Conservation (phyloP, 2,113 vertebrate genomes). For the Epinephelus lanceolatus region DNA sequence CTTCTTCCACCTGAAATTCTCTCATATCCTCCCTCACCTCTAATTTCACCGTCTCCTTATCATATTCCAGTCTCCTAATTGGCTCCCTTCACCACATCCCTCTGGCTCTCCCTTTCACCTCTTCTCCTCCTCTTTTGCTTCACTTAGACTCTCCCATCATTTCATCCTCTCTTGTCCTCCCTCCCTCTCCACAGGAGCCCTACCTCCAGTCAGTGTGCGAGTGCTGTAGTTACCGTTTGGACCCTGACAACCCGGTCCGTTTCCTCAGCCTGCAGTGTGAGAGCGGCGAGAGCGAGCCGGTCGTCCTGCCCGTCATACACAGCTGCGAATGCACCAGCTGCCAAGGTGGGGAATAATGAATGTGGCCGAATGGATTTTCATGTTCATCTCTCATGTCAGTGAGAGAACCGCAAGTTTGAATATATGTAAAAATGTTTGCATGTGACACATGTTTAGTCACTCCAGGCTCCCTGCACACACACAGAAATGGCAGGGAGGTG, state of each 20-base stretch:
- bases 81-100: background rate
- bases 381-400: background rate
- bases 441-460: background rate
- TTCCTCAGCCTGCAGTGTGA: slow-evolving; percentile 88
- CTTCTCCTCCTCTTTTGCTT: background rate
- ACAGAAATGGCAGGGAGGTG: background rate
- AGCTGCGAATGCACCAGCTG: slow-evolving; percentile 92
- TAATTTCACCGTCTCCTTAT: slow-evolving; percentile 13
- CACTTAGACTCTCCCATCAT: background rate
- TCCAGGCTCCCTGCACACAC: background rate
- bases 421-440: slow-evolving; percentile 13
- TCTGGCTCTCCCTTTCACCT: background rate
- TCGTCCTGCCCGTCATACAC: slow-evolving; percentile 90
- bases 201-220: slow-evolving; percentile 90
- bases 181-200: slow-evolving; percentile 84
- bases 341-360: slow-evolving; percentile 83
- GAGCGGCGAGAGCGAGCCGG: slow-evolving; percentile 83
- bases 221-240: slow-evolving; percentile 92
- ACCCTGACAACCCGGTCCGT: slow-evolving; percentile 87
- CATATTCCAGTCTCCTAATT: slow-evolving; percentile 26
- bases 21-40: background rate
- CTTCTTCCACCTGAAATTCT: background rate
- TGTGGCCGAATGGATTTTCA: slow-evolving; percentile 24
- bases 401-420: slow-evolving; percentile 10
- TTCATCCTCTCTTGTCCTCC: background rate